Percentiles rank a stretch among this genome's conserved stretches.
phyloP scores from a whole-genome alignment of 1,140 invertebrate species.

The Caenorhabditis brenneri region DNA sequence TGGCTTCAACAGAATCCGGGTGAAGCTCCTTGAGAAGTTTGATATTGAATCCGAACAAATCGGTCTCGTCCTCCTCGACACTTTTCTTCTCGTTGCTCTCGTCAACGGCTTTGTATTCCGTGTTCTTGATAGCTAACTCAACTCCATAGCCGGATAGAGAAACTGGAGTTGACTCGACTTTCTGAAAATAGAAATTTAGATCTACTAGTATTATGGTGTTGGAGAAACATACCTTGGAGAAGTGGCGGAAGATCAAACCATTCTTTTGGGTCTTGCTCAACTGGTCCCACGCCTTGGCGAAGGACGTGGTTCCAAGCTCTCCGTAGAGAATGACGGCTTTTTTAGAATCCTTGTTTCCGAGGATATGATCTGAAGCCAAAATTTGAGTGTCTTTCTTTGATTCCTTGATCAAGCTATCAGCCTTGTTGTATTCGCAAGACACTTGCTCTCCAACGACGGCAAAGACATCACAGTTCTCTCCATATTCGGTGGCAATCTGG shows the following conservation, averaged over 20 bases:
- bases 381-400: neutral
- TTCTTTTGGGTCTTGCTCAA: conserved; percentile 49
- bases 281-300: conserved; percentile 49
- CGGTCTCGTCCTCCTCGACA: conserved; percentile 60
- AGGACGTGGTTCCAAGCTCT: conserved; percentile 55
- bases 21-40: conserved; percentile 70
- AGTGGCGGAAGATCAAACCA: conserved; percentile 62
- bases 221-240: conserved; percentile 50
- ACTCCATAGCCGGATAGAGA: conserved; percentile 94
- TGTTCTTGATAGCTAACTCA: conserved; percentile 96
- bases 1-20: conserved; percentile 71
- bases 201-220: too few species aligned
- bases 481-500: neutral
- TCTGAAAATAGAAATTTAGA: conserved; percentile 5
- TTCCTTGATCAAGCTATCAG: neutral
- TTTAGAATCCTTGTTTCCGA: conserved; percentile 5
- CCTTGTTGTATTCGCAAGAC: neutral
- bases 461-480: conserved; percentile 1
- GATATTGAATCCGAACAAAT: conserved; percentile 68
- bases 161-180: conserved; percentile 74
- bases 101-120: conserved; percentile 84
- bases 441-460: conserved; percentile 24
- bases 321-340: conserved; percentile 55
- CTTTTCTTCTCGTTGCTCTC: conserved; percentile 52
- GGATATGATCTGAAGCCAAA: neutral